Evolutionary conservation across 2,113 vertebrate species (phyloP), one percentile per base, ranked within the genome.

Genomic region (Psettodes erumei): DNA sequence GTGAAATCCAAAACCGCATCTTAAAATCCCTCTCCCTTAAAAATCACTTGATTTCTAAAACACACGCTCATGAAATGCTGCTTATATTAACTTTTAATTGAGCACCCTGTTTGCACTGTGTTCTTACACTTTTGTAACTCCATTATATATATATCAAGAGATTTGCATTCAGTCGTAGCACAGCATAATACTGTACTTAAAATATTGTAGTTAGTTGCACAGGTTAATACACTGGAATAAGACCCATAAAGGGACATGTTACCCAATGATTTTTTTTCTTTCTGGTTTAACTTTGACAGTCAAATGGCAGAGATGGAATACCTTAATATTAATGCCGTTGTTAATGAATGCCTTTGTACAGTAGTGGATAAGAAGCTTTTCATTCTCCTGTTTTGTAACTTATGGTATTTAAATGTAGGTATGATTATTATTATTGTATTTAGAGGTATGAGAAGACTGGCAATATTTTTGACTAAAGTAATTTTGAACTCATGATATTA

Each of bases 381-480:
- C 86, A 89, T 91, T 92, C 85, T 89, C 86, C 79, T 91, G 83
- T 93, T 93, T 94, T 94, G 90, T 94, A 92, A 90, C 80, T 89
- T 91, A 91, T 91, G 87, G 88, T 93, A 91, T 86, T 92, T 91
- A 89, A 87, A 88, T 91, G 89, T 91, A 91, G 88, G 90, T 92
- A 92, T 61, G 8, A 54, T 55, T 55, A 55, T 87, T 86, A 91
- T 82, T 83, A 91, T 90, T 93, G 91, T 93, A 91, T 92, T 90
- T 91, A 92, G 82, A 90, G 88, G 90, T 91, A 89, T 89, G 90
- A 90, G 75, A 93, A 90, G 83, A 92, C 88, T 88, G 91, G 91
- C 91, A 93, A 93, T 93, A 93, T 93, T 93, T 93, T 93, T 90
- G 88, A 93, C 84, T 92, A 92, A 91, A 93, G 85, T 92, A 88